Evolutionary conservation across 2,113 vertebrate genomes (phyloP), one percentile per base, ranked within the genome.

Genomic region (Seriola dumerili): DNA sequence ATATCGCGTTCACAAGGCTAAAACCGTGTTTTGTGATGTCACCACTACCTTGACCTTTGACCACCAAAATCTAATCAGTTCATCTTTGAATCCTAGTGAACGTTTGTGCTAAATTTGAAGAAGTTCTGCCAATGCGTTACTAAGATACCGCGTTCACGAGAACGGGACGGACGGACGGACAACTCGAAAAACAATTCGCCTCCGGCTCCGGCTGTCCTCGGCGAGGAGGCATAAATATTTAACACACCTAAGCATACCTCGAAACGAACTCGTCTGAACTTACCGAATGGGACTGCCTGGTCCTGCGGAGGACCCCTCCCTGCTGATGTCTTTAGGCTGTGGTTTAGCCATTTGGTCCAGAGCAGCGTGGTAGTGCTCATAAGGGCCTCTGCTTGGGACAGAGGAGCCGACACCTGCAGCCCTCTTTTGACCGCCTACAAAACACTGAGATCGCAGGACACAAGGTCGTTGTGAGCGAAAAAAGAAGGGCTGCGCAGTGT

Each of bases 321-420:
- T 84, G 77, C 81, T 54, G 46, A 25, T 16, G 17, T 87, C 88
- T 81, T 84, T 92, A 36, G 85, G 78, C 34, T 73, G 83, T 1
- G 86, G 85, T 83, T 95, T 96, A 65, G 95, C 92, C 89, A 96
- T 94, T 81, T 97, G 96, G 85, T 98, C 96, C 91, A 97, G 95
- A 69, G 96, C 94, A 77, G 95, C 94, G 67, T 96, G 96, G 73
- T 96, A 95, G 87, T 96, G 96, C 71, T 97, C 96, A 91, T 95
- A 97, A 0, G 86, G 92, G 87, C 93, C 92, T 90, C 95, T 95
- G 75, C 91, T 93, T 29, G 75, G 58, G 34, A 79, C 72, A 36
- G 81, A 44, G 1, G 80, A 64, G 25, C 65, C 50, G 21, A 72
- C 83, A 62, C 63, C 58, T 32, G 70, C 81, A 21, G 54, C 57